These are phyloP conservation scores for Cheirogaleus medius DNA, from an alignment of 2,113 vertebrate genomes.

Conservation along the genomic window DNA sequence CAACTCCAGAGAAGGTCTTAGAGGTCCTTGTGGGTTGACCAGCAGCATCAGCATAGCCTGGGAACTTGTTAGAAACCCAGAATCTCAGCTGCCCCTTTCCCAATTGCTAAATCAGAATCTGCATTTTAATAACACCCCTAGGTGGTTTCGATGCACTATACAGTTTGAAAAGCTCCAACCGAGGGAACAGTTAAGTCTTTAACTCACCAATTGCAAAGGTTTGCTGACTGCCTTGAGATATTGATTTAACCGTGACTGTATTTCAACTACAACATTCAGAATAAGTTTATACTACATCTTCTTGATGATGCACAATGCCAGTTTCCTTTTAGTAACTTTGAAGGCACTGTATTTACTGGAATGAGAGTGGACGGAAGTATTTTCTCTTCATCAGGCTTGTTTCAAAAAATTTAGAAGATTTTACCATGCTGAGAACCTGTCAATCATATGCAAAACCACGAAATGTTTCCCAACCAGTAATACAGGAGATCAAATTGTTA, in stretches of 20 bases:
- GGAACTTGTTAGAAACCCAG: neutral
- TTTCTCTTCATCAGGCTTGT: neutral
- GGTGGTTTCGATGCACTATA: neutral
- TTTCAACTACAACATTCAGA: neutral
- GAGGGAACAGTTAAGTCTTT: neutral
- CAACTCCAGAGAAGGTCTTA: neutral
- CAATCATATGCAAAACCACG: neutral
- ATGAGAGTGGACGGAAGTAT: neutral
- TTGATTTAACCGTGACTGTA: neutral
- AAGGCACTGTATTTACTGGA: neutral
- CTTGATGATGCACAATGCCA: neutral
- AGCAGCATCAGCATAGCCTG: neutral
- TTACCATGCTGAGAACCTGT: neutral
- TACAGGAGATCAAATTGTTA: neutral
- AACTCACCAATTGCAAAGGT: neutral
- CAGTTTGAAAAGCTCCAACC: neutral
- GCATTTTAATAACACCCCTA: neutral
- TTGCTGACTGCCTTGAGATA: neutral
- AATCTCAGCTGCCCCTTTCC: neutral
- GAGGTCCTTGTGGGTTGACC: neutral
- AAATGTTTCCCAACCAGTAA: neutral
- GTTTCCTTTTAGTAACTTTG: neutral
- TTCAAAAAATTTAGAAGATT: neutral
- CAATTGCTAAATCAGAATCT: neutral
- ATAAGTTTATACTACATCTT: neutral